Evolutionary conservation across 2,797 vertebrate species (phyloP), one percentile per base, ranked within the genome.

Genomic region (Platyrinchus mystaceus): DNA sequence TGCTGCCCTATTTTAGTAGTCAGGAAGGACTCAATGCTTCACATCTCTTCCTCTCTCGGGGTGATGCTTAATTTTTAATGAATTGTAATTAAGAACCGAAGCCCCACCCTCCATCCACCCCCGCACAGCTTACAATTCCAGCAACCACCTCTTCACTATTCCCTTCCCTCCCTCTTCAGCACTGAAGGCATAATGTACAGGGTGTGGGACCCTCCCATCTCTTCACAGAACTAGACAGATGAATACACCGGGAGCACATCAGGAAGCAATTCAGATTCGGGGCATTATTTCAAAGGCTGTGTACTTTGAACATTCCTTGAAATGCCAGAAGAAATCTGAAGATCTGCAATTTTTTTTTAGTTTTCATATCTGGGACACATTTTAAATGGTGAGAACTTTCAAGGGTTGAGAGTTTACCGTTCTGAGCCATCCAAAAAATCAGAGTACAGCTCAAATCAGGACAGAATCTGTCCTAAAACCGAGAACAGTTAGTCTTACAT

Each of bases 51-150:
- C 56, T 90, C 55, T 82, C 60, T 91, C 47, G 30, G 68, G 39
- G 46, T n/a, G 32, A 91, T 91, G 62, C 41, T 94, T 84, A 88
- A 94, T 91, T 91, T 93, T 91, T 95, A 94, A 88, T 88, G 83
- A 92, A 71, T 34, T 75, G 46, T 76, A 95, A 93, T 90, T 77
- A 91, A 80, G 73, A 87, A 69, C 39, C 58, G 34, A 93, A 87
- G 62, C 66, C 74, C 41, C 84, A 77, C 67, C 75, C 78, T 80
- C 71, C 7, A 22, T 79, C 71, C 81, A 87, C 52, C 80, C 71
- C 81, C 2, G 0, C 66, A 87, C 4, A 39, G 22, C 36, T 66
- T 62, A 7, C n/a, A 86, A 46, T 67, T 76, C 55, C 55, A 91
- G 41, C 47, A 87, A 41, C 23, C 32, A 49, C 49, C 62, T 75